Base-by-base conservation (phyloP, 1,140 invertebrate species). In the Rhagoletis zephyria region DNA sequence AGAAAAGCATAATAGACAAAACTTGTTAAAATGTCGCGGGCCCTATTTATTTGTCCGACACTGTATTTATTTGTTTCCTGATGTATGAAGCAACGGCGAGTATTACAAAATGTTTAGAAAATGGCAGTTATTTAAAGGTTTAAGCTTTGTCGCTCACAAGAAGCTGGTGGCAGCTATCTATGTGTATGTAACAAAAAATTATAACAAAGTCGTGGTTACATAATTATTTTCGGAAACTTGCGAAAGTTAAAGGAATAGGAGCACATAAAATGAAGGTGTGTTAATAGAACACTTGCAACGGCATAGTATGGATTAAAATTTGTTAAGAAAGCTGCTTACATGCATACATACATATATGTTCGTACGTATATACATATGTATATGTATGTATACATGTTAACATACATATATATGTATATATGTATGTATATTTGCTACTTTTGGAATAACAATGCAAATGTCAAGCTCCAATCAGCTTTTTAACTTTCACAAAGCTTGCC, bases 381-480 rank as follows among this genome's bases (percentile, higher is more conserved):
- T 30, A 30, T 30, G 30, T 1, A 30, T 30, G 30, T 30, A 30
- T 30, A 30, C 30, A 30, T 30, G 30, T 30, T 30, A 30, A 30
- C 67, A 45, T 48, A n/a, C n/a, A n/a, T n/a, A n/a, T n/a, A n/a
- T n/a, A n/a, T n/a, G n/a, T n/a, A 74, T 4, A 3, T 16, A 74
- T 48, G 1, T 74, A 30, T 30, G 30, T 30, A 30, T 30, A 30
- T 30, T 30, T 30, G 30, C 30, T 30, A 48, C 30, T 2, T 48
- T 45, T 70, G 65, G 40, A 42, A 65, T 30, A 65, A n/a, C 14
- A 74, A 48, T 74, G 67, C 67, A 74, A 74, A 74, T 45, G 42
- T 45, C 67, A 74, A 74, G 67, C 67, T 74, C 67, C 67, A 74
- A n/a, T 74, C 67, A 74, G 67, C 67, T 74, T 74, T 70, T 74